Evolutionary conservation across 2,797 vertebrate genomes (phyloP).

Genomic region (Saguinus oedipus): DNA sequence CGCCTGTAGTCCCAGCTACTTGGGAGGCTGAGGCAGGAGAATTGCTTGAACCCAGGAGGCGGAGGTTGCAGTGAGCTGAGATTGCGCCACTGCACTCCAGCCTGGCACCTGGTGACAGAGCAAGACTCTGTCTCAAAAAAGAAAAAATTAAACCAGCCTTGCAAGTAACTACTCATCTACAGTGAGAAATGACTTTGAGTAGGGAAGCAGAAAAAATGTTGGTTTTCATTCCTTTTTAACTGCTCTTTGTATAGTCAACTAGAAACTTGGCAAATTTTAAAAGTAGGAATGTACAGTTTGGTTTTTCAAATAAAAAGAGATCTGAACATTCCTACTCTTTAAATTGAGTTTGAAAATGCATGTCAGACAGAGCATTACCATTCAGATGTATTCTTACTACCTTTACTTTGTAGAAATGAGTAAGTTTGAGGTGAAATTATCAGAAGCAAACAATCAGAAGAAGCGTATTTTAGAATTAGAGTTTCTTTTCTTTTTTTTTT

Average conservation of each 20-base stretch:
- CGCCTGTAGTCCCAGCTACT: too few species aligned
- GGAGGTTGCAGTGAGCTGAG: too few species aligned
- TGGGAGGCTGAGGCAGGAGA: too few species aligned
- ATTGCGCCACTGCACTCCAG: too few species aligned
- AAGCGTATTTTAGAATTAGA: background rate
- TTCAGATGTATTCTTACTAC: background rate
- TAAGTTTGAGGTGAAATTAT: background rate
- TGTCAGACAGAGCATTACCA: background rate
- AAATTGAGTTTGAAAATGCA: background rate
- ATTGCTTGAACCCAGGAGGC: too few species aligned
- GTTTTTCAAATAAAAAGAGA: background rate
- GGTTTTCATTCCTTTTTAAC: slow-evolving; percentile 22
- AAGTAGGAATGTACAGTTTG: background rate
- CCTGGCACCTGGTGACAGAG: too few species aligned
- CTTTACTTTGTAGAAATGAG: background rate
- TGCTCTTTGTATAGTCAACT: background rate
- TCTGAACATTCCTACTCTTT: background rate
- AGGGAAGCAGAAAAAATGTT: slow-evolving; percentile 7
- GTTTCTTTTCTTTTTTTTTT: background rate
- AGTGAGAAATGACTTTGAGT: slow-evolving; percentile 44
- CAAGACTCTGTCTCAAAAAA: too few species aligned
- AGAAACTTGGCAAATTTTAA: slow-evolving; percentile 9
- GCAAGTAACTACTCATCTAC: slow-evolving; percentile 37
- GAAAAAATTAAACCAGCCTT: slow-evolving; percentile 60
- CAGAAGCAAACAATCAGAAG: background rate